Conservation (phyloP, 2,888 invertebrate species). For the Myathropa florea region DNA sequence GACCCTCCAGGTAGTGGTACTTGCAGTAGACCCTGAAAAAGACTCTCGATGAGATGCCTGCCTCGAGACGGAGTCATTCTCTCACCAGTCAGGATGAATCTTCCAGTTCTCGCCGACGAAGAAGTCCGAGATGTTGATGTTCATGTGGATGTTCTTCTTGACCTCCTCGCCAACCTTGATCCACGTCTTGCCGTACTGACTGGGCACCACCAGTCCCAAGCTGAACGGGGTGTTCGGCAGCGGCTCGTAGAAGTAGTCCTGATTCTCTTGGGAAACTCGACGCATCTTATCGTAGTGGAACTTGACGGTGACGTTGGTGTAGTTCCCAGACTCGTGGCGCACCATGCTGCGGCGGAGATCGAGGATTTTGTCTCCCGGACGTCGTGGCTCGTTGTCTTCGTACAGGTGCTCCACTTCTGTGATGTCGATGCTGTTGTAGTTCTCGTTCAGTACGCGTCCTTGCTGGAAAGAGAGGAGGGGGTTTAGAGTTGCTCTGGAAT, state of each 20-base stretch:
- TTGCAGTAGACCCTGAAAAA: slow-evolving; percentile 90
- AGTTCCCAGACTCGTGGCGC: slow-evolving; percentile 85
- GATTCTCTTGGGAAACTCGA: slow-evolving; percentile 89
- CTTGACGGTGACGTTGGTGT: slow-evolving; percentile 86
- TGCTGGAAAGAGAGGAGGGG: slow-evolving; percentile 69
- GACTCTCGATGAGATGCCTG: not conserved
- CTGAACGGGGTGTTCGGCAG: slow-evolving; percentile 93
- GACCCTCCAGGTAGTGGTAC: slow-evolving; percentile 90
- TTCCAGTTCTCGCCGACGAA: slow-evolving; percentile 89
- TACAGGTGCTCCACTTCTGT: slow-evolving; percentile 95
- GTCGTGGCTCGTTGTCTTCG: slow-evolving; percentile 85
- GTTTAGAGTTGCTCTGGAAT: not conserved
- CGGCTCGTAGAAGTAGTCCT: slow-evolving; percentile 92
- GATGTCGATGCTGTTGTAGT: slow-evolving; percentile 97
- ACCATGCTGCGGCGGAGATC: slow-evolving; percentile 86
- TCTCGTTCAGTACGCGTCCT: slow-evolving; percentile 85
- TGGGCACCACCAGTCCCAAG: slow-evolving; percentile 91
- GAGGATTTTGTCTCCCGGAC: slow-evolving; percentile 83
- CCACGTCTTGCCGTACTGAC: slow-evolving; percentile 85
- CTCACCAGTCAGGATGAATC: slow-evolving; percentile 92
- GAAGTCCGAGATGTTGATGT: slow-evolving; percentile 87
- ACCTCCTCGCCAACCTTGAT: slow-evolving; percentile 90
- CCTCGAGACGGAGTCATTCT: not conserved
- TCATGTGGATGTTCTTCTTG: slow-evolving; percentile 84
- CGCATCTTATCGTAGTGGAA: slow-evolving; percentile 93